These are phyloP conservation scores for Machimus rusticus DNA, from an alignment of 2,888 invertebrate genomes.

Conservation along the genomic window DNA sequence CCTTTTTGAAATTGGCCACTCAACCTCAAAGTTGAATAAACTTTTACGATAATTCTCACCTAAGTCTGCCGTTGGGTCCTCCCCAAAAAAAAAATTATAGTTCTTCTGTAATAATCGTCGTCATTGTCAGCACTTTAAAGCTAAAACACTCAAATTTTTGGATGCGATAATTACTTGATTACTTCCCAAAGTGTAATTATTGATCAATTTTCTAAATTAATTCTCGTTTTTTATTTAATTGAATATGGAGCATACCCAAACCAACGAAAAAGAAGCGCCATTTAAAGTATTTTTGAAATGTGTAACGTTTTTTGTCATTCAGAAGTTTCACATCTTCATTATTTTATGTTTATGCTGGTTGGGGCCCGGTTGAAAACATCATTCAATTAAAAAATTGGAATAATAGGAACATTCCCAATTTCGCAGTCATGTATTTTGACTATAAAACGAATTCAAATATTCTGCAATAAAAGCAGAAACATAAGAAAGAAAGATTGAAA, in stretches of 20 bases:
- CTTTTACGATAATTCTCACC: neutral
- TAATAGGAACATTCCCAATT: neutral
- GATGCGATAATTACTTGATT: neutral
- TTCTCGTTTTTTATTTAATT: neutral
- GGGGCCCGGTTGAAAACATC: neutral
- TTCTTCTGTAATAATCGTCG: neutral
- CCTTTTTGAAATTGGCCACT: neutral
- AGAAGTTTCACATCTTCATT: neutral
- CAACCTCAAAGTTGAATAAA: neutral
- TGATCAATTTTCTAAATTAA: neutral
- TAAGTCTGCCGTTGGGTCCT: neutral
- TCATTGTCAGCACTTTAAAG: neutral
- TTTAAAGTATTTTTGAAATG: neutral
- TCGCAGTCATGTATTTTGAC: neutral
- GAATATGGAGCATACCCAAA: neutral
- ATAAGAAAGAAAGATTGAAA: neutral
- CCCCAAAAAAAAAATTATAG: neutral
- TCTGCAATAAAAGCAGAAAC: neutral
- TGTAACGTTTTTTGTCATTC: neutral
- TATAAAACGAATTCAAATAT: neutral
- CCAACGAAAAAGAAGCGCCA: neutral
- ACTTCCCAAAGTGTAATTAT: neutral
- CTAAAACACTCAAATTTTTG: neutral
- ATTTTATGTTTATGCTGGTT: neutral
- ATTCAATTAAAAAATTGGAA: neutral